phyloP scores from a whole-genome alignment of 2,113 vertebrate genomes.

The Oryzias curvinotus region DNA sequence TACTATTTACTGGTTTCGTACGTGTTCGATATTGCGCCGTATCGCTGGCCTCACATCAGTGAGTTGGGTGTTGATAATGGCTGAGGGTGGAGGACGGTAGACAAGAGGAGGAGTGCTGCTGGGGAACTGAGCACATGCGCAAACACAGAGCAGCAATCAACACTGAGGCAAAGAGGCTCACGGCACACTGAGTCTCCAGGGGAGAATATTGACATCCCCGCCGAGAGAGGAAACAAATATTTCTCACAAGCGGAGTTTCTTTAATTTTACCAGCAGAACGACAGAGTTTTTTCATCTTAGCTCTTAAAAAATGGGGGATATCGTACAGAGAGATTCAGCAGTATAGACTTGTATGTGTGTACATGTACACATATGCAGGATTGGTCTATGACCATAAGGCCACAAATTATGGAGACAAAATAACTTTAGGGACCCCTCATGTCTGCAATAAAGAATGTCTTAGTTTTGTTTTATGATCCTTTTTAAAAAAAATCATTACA shows the following conservation, averaged over 20 bases:
- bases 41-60: constrained; percentile 36
- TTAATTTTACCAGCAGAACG: not conserved
- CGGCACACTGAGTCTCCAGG: constrained; percentile 19
- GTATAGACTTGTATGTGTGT: no score
- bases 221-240: not conserved
- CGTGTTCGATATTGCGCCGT: constrained; percentile 29
- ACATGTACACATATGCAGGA: no score
- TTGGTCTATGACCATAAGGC: no score
- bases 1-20: constrained; percentile 26
- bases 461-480: no score
- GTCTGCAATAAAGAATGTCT: no score
- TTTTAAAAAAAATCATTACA: no score
- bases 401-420: no score
- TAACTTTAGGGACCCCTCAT: no score
- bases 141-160: constrained; percentile 32
- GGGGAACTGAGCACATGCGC: constrained; percentile 49
- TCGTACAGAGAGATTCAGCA: no score
- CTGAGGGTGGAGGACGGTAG: constrained; percentile 16
- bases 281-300: constrained; percentile 17
- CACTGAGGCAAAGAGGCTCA: constrained; percentile 20
- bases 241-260: not conserved
- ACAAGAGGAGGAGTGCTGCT: constrained; percentile 25
- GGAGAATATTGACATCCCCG: constrained; percentile 33
- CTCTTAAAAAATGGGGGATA: not conserved
- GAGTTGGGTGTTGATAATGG: constrained; percentile 32